Base-by-base conservation (phyloP, 1,140 invertebrate species). In the Venustaconcha ellipsiformis region DNA sequence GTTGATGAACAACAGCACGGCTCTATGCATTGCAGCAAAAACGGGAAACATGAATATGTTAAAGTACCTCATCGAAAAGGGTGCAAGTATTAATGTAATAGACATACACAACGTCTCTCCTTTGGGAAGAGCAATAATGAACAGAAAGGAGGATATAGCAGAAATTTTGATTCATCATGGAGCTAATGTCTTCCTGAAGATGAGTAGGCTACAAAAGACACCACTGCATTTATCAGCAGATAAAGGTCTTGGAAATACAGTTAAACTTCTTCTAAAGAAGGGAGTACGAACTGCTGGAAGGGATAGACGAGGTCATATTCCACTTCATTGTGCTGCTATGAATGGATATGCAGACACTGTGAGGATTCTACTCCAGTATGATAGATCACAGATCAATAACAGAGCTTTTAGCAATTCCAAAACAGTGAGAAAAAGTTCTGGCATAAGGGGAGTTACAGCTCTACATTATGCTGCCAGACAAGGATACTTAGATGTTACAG, bases 301-400 rank as follows among this genome's bases (percentile, higher is more conserved):
- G 67, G 74, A 76, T 37, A 23, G 71, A 30, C 23, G 69, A 18
- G 74, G 74, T 59, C 74, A 76, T 57, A 70, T 58, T 60, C 74
- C 74, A 48, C 66, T 76, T 48, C 68, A 70, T 57, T 63, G 58
- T 58, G 74, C 74, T 15, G 68, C 74, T 14, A 76, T 76, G 17
- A n/a, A 26, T 23, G 74, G 68, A 30, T 15, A 71, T 59, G n/a
- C 23, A 11, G n/a, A 58, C 18, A 76, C 64, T 23, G 68, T 76
- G 17, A n/a, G 18, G 2, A 12, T 20, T 14, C 57, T 76, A 13
- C 57, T 65, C 3, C n/a, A 30, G 18, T 12, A 56, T 58, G 74
- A 76, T 26, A 70, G 15, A 59, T 57, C 30, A 26, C 74, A 76
- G 48, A 62, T 67, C 14, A 64, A 14, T 8, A 26, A 58, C 1